These are phyloP conservation scores for Mystacides longicornis DNA, from an alignment of 2,888 invertebrate genomes.

Conservation along the genomic window DNA sequence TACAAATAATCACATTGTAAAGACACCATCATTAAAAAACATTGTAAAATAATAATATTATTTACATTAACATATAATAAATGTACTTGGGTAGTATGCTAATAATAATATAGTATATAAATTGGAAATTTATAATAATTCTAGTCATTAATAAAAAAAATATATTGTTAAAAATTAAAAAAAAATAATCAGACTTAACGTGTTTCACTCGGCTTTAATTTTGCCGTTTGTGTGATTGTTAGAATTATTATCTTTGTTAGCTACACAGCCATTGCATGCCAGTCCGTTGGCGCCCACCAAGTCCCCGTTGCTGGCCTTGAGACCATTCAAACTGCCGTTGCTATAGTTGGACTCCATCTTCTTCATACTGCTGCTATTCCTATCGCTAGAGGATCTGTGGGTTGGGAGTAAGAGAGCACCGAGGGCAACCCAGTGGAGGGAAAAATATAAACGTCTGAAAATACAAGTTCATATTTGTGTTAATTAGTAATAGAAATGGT, in stretches of 20 bases:
- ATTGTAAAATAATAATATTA: too few species aligned
- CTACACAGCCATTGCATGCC: not conserved
- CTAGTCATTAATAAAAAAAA: not conserved
- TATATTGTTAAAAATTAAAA: not conserved
- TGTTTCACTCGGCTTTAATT: slow-evolving; percentile 33
- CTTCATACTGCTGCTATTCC: not conserved
- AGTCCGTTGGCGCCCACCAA: slow-evolving; percentile 2
- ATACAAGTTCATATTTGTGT: too few species aligned
- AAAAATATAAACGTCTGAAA: slow-evolving; percentile 52
- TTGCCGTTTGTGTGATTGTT: slow-evolving; percentile 34
- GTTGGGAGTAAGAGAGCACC: slow-evolving; percentile 42
- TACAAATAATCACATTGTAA: too few species aligned
- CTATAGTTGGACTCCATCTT: not conserved
- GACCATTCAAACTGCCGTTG: slow-evolving; percentile 17
- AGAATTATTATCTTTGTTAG: slow-evolving; percentile 16
- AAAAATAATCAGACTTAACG: slow-evolving; percentile 15
- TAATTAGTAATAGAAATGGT: too few species aligned
- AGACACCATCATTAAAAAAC: too few species aligned
- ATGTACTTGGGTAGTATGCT: too few species aligned
- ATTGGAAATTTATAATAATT: too few species aligned
- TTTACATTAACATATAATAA: too few species aligned
- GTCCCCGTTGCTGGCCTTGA: slow-evolving; percentile 1
- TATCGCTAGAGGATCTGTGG: slow-evolving; percentile 14
- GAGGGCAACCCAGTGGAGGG: slow-evolving; percentile 44
- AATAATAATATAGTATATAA: too few species aligned